These are phyloP conservation scores for Hypena proboscidalis DNA, from an alignment of 2,888 invertebrate genomes.

Conservation along the genomic window DNA sequence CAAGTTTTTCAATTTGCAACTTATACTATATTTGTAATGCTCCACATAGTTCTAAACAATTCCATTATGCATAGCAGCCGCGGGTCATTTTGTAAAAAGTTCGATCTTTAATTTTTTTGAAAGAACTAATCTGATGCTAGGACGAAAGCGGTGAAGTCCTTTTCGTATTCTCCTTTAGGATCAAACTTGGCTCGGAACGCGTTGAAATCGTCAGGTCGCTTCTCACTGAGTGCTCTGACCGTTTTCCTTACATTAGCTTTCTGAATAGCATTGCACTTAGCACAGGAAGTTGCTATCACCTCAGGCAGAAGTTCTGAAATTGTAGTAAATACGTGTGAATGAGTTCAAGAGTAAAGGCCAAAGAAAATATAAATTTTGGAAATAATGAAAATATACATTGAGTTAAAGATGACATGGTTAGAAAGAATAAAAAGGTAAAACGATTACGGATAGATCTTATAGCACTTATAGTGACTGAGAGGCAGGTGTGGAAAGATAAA, in stretches of 20 bases:
- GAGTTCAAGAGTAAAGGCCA: too few relatives aligned
- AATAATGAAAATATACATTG: too few relatives aligned
- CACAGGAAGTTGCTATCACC: slow-evolving; percentile 67
- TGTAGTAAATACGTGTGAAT: background rate
- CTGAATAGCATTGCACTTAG: slow-evolving; percentile 65
- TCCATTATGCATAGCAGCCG: slow-evolving; percentile 1
- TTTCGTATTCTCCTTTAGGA: slow-evolving; percentile 65
- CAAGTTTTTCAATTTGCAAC: slow-evolving; percentile 18
- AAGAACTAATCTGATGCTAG: slow-evolving; percentile 49
- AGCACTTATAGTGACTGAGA: too few relatives aligned
- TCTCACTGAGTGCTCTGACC: slow-evolving; percentile 62
- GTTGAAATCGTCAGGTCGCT: slow-evolving; percentile 57
- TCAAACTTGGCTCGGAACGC: slow-evolving; percentile 66
- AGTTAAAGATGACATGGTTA: too few relatives aligned
- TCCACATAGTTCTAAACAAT: slow-evolving; percentile 50
- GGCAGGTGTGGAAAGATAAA: too few relatives aligned
- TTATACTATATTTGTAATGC: slow-evolving; percentile 46
- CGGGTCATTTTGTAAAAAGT: background rate
- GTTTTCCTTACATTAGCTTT: slow-evolving; percentile 59
- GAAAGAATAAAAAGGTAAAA: too few relatives aligned
- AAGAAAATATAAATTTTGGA: too few relatives aligned
- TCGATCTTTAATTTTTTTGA: background rate
- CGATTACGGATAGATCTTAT: too few relatives aligned
- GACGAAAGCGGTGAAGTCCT: slow-evolving; percentile 61
- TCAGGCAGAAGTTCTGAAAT: slow-evolving; percentile 69